Percentiles rank a stretch among this genome's conserved stretches.
phyloP scores from a whole-genome alignment of 1,140 invertebrate species.

The Potamilus streckersoni region DNA sequence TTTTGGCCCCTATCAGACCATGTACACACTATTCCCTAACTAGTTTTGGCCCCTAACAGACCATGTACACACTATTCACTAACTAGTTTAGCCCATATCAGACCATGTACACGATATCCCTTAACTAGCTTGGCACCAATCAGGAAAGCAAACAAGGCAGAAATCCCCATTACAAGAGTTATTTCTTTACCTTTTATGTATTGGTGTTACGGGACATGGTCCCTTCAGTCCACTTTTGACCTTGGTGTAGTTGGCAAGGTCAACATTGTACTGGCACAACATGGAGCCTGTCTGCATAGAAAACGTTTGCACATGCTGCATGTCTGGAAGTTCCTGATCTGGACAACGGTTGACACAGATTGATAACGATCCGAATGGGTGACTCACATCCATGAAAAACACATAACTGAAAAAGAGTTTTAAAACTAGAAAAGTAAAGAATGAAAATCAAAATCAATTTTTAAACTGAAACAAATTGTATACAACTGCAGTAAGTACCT shows the following conservation, averaged over 20 bases:
- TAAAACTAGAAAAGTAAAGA: not conserved
- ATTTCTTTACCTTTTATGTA: constrained; percentile 53
- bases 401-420: constrained; percentile 73
- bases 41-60: too few relatives aligned
- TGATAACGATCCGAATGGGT: constrained; percentile 82
- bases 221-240: constrained; percentile 36
- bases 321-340: constrained; percentile 73
- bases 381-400: constrained; percentile 85
- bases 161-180: too few relatives aligned
- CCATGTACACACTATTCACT: too few relatives aligned
- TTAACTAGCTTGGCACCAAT: too few relatives aligned
- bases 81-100: too few relatives aligned
- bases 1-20: too few relatives aligned
- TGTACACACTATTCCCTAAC: too few relatives aligned
- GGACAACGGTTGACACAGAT: constrained; percentile 93
- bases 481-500: not conserved
- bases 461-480: not conserved
- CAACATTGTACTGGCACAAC: constrained; percentile 74
- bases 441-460: not conserved
- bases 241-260: constrained; percentile 43
- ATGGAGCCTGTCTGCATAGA: constrained; percentile 79
- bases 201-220: constrained; percentile 57
- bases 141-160: too few relatives aligned
- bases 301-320: constrained; percentile 81
- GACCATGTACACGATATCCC: too few relatives aligned